Base-by-base conservation (phyloP, 2,113 vertebrate species). In the Cephalopterus ornatus region DNA sequence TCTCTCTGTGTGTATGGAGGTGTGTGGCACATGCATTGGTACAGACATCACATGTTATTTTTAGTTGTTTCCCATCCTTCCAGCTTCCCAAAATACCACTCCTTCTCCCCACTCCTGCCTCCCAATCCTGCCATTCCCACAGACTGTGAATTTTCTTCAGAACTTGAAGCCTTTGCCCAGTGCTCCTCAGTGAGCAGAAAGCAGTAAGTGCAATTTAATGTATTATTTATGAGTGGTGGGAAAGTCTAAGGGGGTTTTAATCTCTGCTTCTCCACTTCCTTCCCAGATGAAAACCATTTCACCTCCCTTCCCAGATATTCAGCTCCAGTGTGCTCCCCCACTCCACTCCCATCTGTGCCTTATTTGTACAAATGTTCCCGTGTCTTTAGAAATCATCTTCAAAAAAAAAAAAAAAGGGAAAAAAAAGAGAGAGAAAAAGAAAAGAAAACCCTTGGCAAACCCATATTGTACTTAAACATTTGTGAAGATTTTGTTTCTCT, bases 401-500 rank as follows among this genome's bases (percentile, higher is more conserved):
- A 89, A 94, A 65, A 81, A 92, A 93, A 88, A 91, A 79, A 90
- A 83, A 75, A 32, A n/a, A 47, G 76, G 1, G 67, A 72, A 33
- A 39, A 52, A 44, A 19, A 20, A 56, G 3, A 4, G 2, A 12
- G 4, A 22, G 52, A 83, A 61, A 90, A 81, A 94, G n/a, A 93
- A 96, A 95, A 93, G 59, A 87, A 95, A 87, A 56, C 88, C 86
- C 74, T 88, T 50, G 37, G 86, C 92, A 95, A 95, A 93, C 95
- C 94, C 97, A 97, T 98, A 97, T 97, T 98, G 97, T 97, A 96
- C 86, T 96, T 97, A 95, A 97, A 98, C 96, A 93, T 96, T 97
- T 97, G 95, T 97, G 96, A 97, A 97, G 97, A 97, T 95, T 97
- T 96, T 96, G 93, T 96, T 91, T 95, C 86, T 92, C 97, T 97